Percentiles rank a stretch among this genome's conserved stretches.
Conservation (phyloP, 1,140 invertebrate genomes). For the Phenacoccus solenopsis region DNA sequence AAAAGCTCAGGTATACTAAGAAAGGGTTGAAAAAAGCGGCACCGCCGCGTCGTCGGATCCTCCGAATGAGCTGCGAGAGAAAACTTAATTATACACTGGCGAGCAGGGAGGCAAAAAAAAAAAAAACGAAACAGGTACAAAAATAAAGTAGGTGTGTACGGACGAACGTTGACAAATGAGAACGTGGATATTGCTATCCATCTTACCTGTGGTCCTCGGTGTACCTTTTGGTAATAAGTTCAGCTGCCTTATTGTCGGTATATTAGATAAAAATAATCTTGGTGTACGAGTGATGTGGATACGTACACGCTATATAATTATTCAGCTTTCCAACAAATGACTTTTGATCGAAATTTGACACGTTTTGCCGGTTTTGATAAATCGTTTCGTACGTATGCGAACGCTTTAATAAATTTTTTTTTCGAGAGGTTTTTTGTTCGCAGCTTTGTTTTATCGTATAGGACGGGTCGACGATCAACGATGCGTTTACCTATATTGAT, state of each 20-base stretch:
- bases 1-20: background rate
- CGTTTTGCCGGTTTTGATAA: background rate
- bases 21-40: too few relatives aligned
- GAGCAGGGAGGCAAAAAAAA: background rate
- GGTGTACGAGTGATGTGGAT: background rate
- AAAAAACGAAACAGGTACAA: conserved; percentile 9
- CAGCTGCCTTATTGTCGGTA: conserved; percentile 14
- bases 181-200: background rate
- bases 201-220: background rate
- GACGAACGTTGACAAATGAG: conserved; percentile 13
- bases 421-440: background rate
- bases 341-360: conserved; percentile 17
- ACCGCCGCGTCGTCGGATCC: too few relatives aligned
- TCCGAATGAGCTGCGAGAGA: background rate
- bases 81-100: conserved; percentile 5
- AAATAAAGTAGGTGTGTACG: conserved; percentile 13
- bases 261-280: conserved; percentile 5
- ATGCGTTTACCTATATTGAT: background rate
- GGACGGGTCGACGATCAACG: background rate
- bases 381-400: background rate
- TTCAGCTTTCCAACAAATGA: conserved; percentile 10
- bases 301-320: conserved; percentile 9
- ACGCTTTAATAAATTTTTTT: conserved; percentile 14
- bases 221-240: background rate
- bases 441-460: background rate